phyloP scores from a whole-genome alignment of 2,113 vertebrate species.

The Strix uralensis region DNA sequence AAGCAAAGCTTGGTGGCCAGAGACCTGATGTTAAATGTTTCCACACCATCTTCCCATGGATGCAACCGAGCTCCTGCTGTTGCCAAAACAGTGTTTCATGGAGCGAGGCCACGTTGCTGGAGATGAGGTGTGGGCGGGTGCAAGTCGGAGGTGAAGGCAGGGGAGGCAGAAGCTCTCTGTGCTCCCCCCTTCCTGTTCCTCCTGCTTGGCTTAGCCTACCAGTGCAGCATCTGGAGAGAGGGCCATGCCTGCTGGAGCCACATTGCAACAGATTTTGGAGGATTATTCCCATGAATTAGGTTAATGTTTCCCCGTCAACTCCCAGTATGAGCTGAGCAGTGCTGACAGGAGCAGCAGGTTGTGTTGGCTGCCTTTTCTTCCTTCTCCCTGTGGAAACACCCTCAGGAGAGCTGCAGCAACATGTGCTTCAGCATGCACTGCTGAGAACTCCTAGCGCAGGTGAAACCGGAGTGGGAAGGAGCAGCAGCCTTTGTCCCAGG shows the following conservation, averaged over 20 bases:
- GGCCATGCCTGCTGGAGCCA: not conserved
- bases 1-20: not conserved
- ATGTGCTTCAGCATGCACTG: rapidly evolving
- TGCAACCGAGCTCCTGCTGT: not conserved
- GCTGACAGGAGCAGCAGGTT: not conserved
- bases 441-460: not conserved
- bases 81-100: not conserved
- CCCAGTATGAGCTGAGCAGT: not conserved
- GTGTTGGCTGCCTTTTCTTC: not conserved
- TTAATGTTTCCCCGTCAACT: not conserved
- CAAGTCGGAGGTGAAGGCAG: not conserved
- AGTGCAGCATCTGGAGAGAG: rapidly evolving
- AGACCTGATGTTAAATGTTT: not conserved
- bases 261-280: not conserved
- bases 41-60: not conserved
- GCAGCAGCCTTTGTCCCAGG: not conserved
- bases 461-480: not conserved
- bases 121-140: not conserved
- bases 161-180: not conserved
- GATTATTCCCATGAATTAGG: not conserved
- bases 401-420: not conserved
- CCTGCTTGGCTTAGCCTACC: not conserved
- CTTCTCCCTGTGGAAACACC: not conserved
- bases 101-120: not conserved
- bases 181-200: not conserved